Base-by-base conservation (phyloP, 2,888 invertebrate genomes). In the Acheta domesticus region DNA sequence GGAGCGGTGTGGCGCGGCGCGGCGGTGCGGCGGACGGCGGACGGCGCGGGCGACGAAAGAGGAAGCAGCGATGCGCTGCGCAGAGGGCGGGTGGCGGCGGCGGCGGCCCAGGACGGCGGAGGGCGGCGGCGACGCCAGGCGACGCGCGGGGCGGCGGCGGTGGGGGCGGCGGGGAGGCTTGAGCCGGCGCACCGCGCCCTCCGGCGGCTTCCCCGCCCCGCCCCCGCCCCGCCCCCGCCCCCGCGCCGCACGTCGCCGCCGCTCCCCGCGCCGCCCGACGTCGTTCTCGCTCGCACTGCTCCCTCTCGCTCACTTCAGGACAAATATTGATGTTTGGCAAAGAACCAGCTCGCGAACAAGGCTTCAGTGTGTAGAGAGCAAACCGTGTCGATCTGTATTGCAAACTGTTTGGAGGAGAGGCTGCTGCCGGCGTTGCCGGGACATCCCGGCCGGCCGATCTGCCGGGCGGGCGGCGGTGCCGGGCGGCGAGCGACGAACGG, bases 291-390 rank as follows among this genome's bases (percentile, higher is more conserved):
- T 75, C 73, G 62, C 74, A 50, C 62, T 62, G 62, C 62, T 62
- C 62, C 62, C 62, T 62, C 62, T 81, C 74, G 77, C 48, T 36
- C 77, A n/a, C 74, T 74, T 48, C 73, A 77, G 78, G 81, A 81
- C 82, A 82, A 82, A 82, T 82, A 82, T 82, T 82, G 82, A 81
- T 82, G 82, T 81, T 82, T 80, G 82, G 79, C 82, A 82, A 82
- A 81, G 82, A 82, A 81, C 79, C 79, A 79, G 80, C 78, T 74
- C 78, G 75, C 80, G 78, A 78, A 77, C 80, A 76, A 79, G 79
- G 79, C 77, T 78, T 50, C 49, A 74, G 75, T 80, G 80, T 79
- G 81, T 79, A 75, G 78, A 79, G 79, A 79, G 82, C 80, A 82
- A 81, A 81, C 80, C 81, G 81, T 81, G 82, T 81, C 82, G 81